These are phyloP conservation scores for Champsocephalus esox DNA, from an alignment of 2,797 vertebrate species.

Conservation along the genomic window DNA sequence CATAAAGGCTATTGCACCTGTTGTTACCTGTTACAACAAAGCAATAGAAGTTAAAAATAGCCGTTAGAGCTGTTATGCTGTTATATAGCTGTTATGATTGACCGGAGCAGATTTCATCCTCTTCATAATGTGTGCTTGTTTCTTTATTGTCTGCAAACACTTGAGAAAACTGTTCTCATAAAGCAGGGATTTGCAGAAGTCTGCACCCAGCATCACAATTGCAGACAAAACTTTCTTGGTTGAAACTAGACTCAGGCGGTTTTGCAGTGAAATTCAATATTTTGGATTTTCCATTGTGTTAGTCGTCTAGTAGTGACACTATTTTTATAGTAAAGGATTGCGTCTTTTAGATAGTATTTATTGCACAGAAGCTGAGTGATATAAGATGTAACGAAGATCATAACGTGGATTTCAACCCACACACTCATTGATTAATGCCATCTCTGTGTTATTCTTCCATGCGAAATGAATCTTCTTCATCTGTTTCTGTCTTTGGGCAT, in stretches of 20 bases:
- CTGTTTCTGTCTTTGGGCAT: conserved; percentile 39
- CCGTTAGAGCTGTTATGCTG: too few species aligned
- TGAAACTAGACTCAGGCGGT: neutral
- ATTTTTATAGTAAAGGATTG: neutral
- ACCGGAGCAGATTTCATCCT: neutral
- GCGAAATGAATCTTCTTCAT: conserved; percentile 22
- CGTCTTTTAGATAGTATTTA: neutral
- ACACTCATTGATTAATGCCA: conserved; percentile 8
- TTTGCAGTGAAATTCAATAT: neutral
- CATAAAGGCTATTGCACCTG: neutral
- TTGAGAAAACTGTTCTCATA: neutral
- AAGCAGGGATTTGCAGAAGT: neutral
- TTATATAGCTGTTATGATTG: neutral
- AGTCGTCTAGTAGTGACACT: too few species aligned
- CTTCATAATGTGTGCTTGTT: neutral
- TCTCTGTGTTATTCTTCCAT: conserved; percentile 7
- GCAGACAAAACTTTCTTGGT: neutral
- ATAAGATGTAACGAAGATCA: neutral
- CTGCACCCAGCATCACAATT: neutral
- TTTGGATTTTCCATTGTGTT: too few species aligned
- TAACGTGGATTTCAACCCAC: conserved; percentile 7
- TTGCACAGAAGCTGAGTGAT: neutral
- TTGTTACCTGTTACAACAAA: neutral
- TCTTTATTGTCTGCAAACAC: neutral
- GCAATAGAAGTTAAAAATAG: neutral